Percentiles rank a stretch among this genome's conserved stretches.
phyloP scores from a whole-genome alignment of 2,888 invertebrate species.

The Subacronicta megacephala region DNA sequence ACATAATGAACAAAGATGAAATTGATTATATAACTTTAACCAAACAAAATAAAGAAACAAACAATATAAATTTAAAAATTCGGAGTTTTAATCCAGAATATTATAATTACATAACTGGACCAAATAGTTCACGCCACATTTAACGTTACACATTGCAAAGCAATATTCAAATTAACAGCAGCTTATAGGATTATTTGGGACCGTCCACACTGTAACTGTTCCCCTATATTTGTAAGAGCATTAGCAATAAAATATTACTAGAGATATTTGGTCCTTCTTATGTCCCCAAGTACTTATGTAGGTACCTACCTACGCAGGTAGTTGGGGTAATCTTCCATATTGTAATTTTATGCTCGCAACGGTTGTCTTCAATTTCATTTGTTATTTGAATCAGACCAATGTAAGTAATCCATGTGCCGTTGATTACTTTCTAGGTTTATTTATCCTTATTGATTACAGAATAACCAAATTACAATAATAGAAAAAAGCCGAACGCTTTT shows the following conservation, averaged over 20 bases:
- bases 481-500: too few relatives aligned
- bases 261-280: conserved; percentile 18
- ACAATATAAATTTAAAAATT: too few relatives aligned
- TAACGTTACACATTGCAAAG: conserved; percentile 25
- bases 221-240: conserved; percentile 44
- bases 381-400: not conserved
- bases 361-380: not conserved
- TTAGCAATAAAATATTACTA: conserved; percentile 41
- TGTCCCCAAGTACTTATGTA: conserved; percentile 13
- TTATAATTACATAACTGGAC: too few relatives aligned
- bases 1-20: too few relatives aligned
- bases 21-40: too few relatives aligned
- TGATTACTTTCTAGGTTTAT: too few relatives aligned
- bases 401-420: not conserved
- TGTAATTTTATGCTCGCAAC: conserved; percentile 1
- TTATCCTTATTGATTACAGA: too few relatives aligned
- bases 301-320: conserved; percentile 9
- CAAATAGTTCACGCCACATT: conserved; percentile 8
- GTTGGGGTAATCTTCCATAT: conserved; percentile 17
- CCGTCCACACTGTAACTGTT: conserved; percentile 33
- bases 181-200: conserved; percentile 41
- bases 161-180: conserved; percentile 40
- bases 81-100: too few relatives aligned
- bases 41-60: too few relatives aligned
- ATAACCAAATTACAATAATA: too few relatives aligned